Evolutionary conservation across 1,140 invertebrate genomes (phyloP).

Genomic region (Limonius californicus): DNA sequence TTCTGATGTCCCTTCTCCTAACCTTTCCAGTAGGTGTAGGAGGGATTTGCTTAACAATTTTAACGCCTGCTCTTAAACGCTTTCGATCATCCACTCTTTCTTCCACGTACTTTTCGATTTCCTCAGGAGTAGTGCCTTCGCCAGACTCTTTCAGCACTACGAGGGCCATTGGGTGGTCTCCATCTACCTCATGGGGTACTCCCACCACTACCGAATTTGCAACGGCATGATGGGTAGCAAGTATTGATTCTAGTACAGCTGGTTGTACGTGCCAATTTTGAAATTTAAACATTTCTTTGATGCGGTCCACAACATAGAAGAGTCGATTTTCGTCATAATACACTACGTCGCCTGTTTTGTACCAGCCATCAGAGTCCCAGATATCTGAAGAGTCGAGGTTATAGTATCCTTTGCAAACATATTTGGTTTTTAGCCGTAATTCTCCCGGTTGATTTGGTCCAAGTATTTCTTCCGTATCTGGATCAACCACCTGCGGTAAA

Average conservation of each 20-base stretch:
- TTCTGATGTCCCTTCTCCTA: constrained; percentile 21
- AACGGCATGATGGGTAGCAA: constrained; percentile 60
- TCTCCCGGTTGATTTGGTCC: constrained; percentile 55
- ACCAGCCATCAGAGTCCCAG: constrained; percentile 59
- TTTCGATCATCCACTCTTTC: constrained; percentile 30
- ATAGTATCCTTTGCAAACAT: constrained; percentile 55
- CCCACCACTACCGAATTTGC: constrained; percentile 66
- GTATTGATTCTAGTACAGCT: constrained; percentile 56
- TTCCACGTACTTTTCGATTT: constrained; percentile 5
- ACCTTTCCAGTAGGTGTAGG: constrained; percentile 62
- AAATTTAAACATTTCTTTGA: constrained; percentile 75
- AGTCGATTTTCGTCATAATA: constrained; percentile 63
- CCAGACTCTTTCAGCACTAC: constrained; percentile 49
- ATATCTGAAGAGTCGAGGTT: constrained; percentile 44
- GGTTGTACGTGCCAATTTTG: constrained; percentile 48
- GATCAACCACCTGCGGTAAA: constrained; percentile 39
- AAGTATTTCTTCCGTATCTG: constrained; percentile 48
- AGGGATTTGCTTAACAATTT: constrained; percentile 58
- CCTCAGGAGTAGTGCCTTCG: background rate
- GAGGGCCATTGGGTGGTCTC: constrained; percentile 64
- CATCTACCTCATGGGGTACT: constrained; percentile 56
- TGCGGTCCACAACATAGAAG: constrained; percentile 64
- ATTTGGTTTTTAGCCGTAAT: constrained; percentile 52
- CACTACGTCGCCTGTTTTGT: constrained; percentile 68
- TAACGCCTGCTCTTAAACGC: constrained; percentile 55